Conservation (phyloP, 1,140 invertebrate species). For the Pollicipes pollicipes region DNA sequence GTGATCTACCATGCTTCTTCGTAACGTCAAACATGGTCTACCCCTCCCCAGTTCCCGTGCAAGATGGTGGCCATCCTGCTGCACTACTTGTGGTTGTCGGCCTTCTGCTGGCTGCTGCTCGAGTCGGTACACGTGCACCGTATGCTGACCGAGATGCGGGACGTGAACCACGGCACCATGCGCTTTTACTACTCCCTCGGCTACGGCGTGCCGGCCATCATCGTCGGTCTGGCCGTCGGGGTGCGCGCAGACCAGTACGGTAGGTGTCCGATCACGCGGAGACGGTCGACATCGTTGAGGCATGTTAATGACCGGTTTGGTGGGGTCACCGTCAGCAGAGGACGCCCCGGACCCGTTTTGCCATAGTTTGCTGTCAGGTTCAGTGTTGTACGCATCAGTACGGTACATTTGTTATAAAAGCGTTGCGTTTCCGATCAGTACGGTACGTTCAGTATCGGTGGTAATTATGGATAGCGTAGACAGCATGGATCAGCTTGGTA, state of each 20-base stretch:
- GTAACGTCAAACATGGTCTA: no score
- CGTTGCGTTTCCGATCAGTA: no score
- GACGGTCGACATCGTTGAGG: slow-evolving; percentile 57
- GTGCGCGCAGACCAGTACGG: slow-evolving; percentile 90
- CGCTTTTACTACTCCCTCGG: slow-evolving; percentile 86
- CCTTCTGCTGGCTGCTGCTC: slow-evolving; percentile 78
- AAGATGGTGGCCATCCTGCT: slow-evolving; percentile 76
- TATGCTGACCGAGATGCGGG: slow-evolving; percentile 85
- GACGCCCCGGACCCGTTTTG: no score
- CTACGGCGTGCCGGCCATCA: slow-evolving; percentile 81
- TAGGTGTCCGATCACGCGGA: slow-evolving; percentile 32
- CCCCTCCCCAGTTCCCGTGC: slow-evolving; percentile 57
- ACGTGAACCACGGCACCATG: slow-evolving; percentile 89
- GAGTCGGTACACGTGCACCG: slow-evolving; percentile 82
- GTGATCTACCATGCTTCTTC: no score
- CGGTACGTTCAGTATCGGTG: no score
- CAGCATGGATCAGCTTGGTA: no score
- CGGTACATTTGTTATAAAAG: no score
- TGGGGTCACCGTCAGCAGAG: no score
- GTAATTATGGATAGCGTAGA: no score
- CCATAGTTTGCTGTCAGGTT: no score
- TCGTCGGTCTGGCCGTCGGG: slow-evolving; percentile 75
- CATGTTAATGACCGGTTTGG: no score
- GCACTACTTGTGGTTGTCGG: slow-evolving; percentile 78
- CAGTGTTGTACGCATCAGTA: no score